A percentile compares a stretch with the other conserved stretches of the same genome.
Conservation (phyloP, 2,113 vertebrate species). For the Varanus komodoensis region DNA sequence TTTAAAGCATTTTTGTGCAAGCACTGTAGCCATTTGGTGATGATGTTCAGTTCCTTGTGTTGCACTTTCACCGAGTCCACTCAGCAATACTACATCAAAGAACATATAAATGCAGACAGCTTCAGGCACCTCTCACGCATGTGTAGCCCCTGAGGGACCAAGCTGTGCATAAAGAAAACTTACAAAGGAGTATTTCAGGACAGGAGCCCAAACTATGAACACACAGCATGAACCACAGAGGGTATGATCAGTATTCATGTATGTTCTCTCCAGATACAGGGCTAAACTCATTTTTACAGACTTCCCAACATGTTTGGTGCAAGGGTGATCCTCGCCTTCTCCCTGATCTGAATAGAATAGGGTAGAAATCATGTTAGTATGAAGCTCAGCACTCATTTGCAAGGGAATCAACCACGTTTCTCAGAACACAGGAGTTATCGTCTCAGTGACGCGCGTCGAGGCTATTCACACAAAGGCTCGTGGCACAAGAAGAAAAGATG, state of each 20-base stretch:
- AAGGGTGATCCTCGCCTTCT: accelerated
- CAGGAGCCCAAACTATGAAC: not conserved
- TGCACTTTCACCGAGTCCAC: not conserved
- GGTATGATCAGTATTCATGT: accelerated
- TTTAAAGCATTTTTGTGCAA: not conserved
- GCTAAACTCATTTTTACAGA: conserved; percentile 1
- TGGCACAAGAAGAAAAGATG: conserved; percentile 48
- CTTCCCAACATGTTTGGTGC: not conserved
- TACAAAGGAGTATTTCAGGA: not conserved
- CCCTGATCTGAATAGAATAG: not conserved
- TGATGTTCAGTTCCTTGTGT: not conserved
- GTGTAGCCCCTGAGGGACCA: conserved; percentile 5
- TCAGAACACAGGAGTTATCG: not conserved
- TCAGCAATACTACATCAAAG: accelerated
- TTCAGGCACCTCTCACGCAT: not conserved
- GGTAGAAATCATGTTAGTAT: not conserved
- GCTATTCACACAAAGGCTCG: accelerated
- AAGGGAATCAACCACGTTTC: not conserved
- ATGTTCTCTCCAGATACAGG: not conserved
- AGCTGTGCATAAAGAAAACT: not conserved
- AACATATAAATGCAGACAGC: not conserved
- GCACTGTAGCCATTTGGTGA: conserved; percentile 50
- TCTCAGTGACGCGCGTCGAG: not conserved
- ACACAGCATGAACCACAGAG: not conserved
- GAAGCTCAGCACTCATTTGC: not conserved